phyloP scores from a whole-genome alignment of 2,797 vertebrate genomes.

The Macropus fuliginosus region DNA sequence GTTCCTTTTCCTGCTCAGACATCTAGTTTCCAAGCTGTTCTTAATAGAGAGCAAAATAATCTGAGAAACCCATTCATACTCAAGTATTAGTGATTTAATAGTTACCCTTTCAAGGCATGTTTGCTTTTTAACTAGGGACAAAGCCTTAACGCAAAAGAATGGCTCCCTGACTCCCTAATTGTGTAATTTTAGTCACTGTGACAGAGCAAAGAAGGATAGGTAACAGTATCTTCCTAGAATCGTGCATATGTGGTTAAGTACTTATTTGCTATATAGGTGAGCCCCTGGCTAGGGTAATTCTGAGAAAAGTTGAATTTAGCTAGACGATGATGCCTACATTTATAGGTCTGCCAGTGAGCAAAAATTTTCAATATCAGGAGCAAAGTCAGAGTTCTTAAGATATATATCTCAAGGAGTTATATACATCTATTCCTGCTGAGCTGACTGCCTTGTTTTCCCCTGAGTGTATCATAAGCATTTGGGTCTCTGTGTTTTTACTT shows the following conservation, averaged over 20 bases:
- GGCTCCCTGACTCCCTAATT: background rate
- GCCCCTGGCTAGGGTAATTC: background rate
- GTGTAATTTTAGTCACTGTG: background rate
- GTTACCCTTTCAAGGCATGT: background rate
- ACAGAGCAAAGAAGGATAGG: slow-evolving; percentile 29
- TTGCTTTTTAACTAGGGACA: background rate
- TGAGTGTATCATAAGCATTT: background rate
- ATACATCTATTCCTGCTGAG: background rate
- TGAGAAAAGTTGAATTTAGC: background rate
- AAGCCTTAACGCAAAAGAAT: background rate
- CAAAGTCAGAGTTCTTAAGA: background rate
- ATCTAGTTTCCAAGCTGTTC: background rate
- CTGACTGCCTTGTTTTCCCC: background rate
- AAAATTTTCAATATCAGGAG: background rate
- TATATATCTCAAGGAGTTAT: background rate
- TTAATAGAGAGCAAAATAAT: background rate
- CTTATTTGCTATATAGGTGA: background rate
- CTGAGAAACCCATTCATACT: background rate
- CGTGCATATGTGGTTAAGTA: background rate
- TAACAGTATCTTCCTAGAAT: background rate
- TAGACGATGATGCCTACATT: background rate
- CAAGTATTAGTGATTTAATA: background rate
- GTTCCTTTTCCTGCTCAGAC: background rate
- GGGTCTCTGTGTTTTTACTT: background rate
- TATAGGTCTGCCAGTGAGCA: background rate